Base-by-base conservation (phyloP, 2,888 invertebrate species). In the Pediacus dermestoides region DNA sequence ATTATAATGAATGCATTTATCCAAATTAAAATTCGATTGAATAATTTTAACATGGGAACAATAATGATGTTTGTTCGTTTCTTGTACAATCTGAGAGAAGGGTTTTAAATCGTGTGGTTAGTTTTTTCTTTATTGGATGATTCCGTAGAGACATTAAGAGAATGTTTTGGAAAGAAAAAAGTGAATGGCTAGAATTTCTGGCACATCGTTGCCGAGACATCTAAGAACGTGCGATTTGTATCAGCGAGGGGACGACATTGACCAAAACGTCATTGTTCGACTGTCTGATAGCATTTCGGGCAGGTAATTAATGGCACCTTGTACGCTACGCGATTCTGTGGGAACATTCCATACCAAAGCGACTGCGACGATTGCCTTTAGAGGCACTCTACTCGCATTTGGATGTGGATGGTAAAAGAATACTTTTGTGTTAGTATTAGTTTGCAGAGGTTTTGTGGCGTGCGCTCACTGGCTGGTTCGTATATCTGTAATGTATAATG, bases 291-390 rank as follows among this genome's bases (percentile, higher is more conserved):
- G 55, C 54, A 47, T 57, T 56, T 57, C 52, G 52, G 53, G 48
- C 57, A 53, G 50, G 53, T 57, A 57, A 58, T 58, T 58, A 53
- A 58, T 58, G 57, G 53, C 58, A 57, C 58, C 53, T 53, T 42
- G 39, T 45, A 50, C 49, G 37, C 37, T 46, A 44, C 46, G 10
- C 4, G 48, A 53, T 53, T 43, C 53, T 51, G 57, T 57, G 58
- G 55, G 58, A 58, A 58, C 53, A 53, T 58, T 56, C 55, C 48
- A 28, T n/a, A n/a, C n/a, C n/a, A 4, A 7, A 18, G 21, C 21
- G 21, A n/a, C 21, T n/a, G 21, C n/a, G 21, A 18, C 6, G 21
- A 18, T 18, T 18, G 6, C 21, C 21, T 18, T 18, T 18, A 18
- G 21, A 18, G 21, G 21, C 21, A 18, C n/a, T 18, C n/a, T n/a